These are phyloP conservation scores for Molanna angustata DNA, from an alignment of 2,888 invertebrate species.

Conservation along the genomic window DNA sequence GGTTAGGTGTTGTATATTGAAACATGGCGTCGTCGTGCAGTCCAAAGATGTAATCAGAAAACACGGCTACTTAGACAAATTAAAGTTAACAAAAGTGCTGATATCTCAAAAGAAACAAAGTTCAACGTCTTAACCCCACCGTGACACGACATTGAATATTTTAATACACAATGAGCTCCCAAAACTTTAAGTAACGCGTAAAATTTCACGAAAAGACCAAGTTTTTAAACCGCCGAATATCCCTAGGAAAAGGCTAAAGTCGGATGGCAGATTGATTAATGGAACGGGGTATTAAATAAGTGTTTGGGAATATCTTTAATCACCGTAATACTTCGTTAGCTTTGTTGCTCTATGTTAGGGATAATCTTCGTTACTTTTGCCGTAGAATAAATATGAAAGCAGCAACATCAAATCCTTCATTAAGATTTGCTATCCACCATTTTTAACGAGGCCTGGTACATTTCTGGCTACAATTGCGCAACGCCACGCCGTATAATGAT, in stretches of 20 bases:
- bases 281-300: constrained; percentile 12
- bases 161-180: constrained; percentile 20
- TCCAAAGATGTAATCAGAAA: constrained; percentile 19
- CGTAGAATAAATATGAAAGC: background rate
- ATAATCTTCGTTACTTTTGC: background rate
- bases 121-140: constrained; percentile 21
- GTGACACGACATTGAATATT: constrained; percentile 27
- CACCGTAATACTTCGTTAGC: constrained; percentile 1
- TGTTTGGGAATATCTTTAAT: constrained; percentile 8
- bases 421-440: no score
- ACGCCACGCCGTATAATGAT: no score
- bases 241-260: constrained; percentile 7
- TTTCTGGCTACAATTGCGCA: no score
- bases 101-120: constrained; percentile 25
- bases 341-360: background rate
- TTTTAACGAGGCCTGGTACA: no score
- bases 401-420: no score
- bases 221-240: constrained; percentile 12
- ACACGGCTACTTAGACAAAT: constrained; percentile 21
- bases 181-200: constrained; percentile 20
- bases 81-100: constrained; percentile 25
- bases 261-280: constrained; percentile 22
- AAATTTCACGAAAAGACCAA: constrained; percentile 15
- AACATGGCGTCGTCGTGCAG: no score
- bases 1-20: no score